phyloP scores from a whole-genome alignment of 92 coral and sea anemone genomes.

The Zoanthus gigantus region DNA sequence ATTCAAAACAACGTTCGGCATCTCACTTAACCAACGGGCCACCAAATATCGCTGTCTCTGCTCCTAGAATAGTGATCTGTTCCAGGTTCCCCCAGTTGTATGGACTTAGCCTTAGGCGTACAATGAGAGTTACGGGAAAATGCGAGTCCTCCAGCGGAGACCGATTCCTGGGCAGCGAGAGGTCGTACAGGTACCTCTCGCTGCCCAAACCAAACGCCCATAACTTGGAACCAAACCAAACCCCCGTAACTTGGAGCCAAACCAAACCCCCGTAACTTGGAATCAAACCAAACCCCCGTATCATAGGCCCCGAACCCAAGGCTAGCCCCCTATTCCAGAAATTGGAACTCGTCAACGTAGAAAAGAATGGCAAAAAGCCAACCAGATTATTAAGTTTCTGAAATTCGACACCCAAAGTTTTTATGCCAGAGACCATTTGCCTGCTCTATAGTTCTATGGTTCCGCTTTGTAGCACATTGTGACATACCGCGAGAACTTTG shows the following conservation, averaged over 20 bases:
- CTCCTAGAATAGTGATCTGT: background rate
- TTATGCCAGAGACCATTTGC: background rate
- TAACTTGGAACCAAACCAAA: background rate
- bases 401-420: slow-evolving; percentile 4
- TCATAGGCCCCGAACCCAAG: background rate
- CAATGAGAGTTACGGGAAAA: background rate
- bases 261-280: no score
- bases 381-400: background rate
- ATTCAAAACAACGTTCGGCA: background rate
- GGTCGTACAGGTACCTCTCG: background rate
- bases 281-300: background rate
- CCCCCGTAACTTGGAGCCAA: background rate
- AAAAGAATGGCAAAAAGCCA: background rate
- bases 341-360: background rate
- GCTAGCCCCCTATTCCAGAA: background rate
- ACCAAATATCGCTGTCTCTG: slow-evolving; percentile 8
- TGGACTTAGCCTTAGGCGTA: background rate
- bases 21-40: slow-evolving; percentile 9
- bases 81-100: background rate
- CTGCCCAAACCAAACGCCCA: no score
- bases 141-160: background rate
- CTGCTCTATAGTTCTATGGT: slow-evolving; percentile 24
- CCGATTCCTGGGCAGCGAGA: background rate
- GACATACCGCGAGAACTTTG: slow-evolving; percentile 31
- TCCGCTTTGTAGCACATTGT: background rate